Percentiles rank a stretch among this genome's conserved stretches.
Conservation (phyloP, 2,888 invertebrate species). For the Philereme transversata region DNA sequence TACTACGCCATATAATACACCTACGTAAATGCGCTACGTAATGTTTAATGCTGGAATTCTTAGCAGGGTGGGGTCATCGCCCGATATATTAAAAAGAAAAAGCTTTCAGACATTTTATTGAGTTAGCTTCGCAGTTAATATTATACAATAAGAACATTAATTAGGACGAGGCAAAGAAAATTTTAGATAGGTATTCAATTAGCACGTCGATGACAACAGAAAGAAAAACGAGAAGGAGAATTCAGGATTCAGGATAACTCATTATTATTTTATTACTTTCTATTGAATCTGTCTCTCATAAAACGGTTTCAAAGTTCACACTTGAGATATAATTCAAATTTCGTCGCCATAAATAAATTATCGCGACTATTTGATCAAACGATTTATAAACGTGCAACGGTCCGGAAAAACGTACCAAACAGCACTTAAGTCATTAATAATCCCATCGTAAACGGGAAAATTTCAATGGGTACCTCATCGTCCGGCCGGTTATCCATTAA, state of each 20-base stretch:
- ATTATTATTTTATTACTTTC: constrained; percentile 7
- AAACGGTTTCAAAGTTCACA: constrained; percentile 21
- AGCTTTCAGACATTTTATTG: constrained; percentile 25
- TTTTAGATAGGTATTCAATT: constrained; percentile 7
- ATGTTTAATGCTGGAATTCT: constrained; percentile 19
- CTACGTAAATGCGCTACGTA: background rate
- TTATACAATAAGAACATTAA: constrained; percentile 20
- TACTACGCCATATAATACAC: no score
- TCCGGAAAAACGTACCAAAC: constrained; percentile 53
- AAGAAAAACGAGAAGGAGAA: constrained; percentile 10
- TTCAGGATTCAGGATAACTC: constrained; percentile 16
- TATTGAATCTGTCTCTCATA: constrained; percentile 13
- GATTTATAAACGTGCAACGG: constrained; percentile 44
- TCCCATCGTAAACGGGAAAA: constrained; percentile 61
- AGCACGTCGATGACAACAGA: constrained; percentile 1
- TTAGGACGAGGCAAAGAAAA: constrained; percentile 14
- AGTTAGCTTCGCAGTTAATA: constrained; percentile 21
- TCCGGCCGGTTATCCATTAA: constrained; percentile 76
- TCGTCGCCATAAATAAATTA: constrained; percentile 23
- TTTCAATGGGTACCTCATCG: constrained; percentile 72
- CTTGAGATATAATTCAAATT: constrained; percentile 24
- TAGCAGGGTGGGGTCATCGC: constrained; percentile 21
- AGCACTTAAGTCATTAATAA: constrained; percentile 64
- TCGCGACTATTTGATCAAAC: constrained; percentile 20
- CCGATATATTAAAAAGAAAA: constrained; percentile 34